Evolutionary conservation across 2,888 invertebrate species (phyloP), one percentile per base, ranked within the genome.

Genomic region (Sabatieria punctata): DNA sequence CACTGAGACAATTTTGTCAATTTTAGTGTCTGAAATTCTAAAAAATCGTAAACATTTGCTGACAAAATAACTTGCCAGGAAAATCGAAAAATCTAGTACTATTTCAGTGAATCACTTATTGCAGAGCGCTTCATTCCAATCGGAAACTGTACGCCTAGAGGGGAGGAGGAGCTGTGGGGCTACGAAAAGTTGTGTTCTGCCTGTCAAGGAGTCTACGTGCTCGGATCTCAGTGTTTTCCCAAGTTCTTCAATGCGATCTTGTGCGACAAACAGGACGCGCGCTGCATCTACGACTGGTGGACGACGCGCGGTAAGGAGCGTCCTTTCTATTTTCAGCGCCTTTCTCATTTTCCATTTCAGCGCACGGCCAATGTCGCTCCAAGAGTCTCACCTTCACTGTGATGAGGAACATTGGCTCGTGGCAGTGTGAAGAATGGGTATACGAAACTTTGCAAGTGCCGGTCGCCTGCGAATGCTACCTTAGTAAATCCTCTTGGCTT

Each of bases 401-500:
- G n/a, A 50, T 58, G 25, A 51, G 54, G 13, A 58, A 57, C 41
- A 40, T 21, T 6, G 56, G 58, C 35, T 49, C 50, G 21, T 37
- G 19, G 2, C 49, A 51, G n/a, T 60, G 60, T 39, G 58, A 60
- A 39, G 52, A 55, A 24, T 60, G 60, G 60, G 47, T 48, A 6
- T 50, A 51, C 23, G 57, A 55, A 30, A 51, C 56, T 40, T 50
- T 59, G 24, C 50, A 58, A 49, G 47, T 60, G 1, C 60, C 60
- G 0, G 54, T 60, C 13, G 57, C 60, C 18, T 60, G 60, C 43
- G 57, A 60, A 41, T 60, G 60, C 43, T 52, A 49, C 33, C 43
- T 60, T 43, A 56, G 54, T 46, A 55, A 55, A 36, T 49, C 42
- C 30, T 58, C 58, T 2, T 57, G 52, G 37, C 50, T 58, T 8